A percentile compares a stretch with the other conserved stretches of the same genome.
Evolutionary conservation across 92 coral and sea anemone species (phyloP).

Genomic region (Epizoanthus rinbou): DNA sequence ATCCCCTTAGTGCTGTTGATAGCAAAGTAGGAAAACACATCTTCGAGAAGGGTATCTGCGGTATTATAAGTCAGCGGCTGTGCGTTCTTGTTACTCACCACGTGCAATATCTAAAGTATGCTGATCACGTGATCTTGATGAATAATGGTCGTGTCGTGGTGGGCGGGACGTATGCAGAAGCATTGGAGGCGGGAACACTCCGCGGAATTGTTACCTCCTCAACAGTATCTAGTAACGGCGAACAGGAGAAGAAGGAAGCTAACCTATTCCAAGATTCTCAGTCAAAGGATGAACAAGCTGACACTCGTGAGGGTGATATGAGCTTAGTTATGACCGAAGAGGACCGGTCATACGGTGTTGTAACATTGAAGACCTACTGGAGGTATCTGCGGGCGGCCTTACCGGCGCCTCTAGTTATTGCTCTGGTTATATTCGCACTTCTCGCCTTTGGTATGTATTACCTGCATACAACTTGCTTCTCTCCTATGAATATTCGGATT

Average conservation of each 20-base stretch:
- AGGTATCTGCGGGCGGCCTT: not conserved
- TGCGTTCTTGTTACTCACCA: conserved; percentile 10
- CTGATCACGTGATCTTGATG: conserved; percentile 6
- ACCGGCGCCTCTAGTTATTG: not conserved
- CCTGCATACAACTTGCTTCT: not conserved
- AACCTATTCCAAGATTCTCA: not conserved
- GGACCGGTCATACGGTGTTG: not conserved
- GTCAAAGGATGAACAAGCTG: not conserved
- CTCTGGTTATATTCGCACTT: not conserved
- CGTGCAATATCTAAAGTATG: not conserved
- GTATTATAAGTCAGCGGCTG: not conserved
- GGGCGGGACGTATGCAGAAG: not conserved
- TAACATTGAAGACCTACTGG: not conserved
- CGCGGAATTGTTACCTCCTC: not conserved
- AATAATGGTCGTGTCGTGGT: not conserved
- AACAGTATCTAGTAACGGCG: not conserved
- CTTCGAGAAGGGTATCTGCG: not conserved
- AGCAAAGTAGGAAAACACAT: not conserved
- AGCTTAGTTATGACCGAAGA: not conserved
- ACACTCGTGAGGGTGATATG: not conserved
- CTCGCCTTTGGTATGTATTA: not conserved
- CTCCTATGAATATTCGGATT: no score
- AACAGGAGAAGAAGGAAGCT: not conserved
- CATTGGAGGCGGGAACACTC: not conserved
- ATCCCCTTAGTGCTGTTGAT: conserved; percentile 4